These are phyloP conservation scores for Verasper variegatus DNA, from an alignment of 2,113 vertebrate genomes.

Conservation along the genomic window DNA sequence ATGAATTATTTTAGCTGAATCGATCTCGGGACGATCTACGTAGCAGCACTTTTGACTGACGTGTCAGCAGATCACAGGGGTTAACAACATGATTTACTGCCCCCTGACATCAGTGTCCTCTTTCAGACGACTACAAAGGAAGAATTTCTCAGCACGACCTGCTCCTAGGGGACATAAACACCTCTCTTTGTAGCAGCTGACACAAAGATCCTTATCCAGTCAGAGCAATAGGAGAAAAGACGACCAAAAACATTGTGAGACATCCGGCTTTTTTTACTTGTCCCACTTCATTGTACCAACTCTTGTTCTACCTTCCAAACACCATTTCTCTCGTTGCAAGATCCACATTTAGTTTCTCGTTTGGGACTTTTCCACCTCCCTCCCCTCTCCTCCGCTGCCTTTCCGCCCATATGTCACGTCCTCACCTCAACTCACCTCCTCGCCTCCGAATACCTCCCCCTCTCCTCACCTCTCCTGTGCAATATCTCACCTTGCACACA, in stretches of 20 bases:
- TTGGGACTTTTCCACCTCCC: neutral
- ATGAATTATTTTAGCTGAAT: neutral
- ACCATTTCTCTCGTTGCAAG: neutral
- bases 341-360: neutral
- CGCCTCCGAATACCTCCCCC: neutral
- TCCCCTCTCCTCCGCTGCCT: neutral
- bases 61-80: slow-evolving; percentile 20
- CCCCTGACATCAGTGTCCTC: slow-evolving; percentile 39
- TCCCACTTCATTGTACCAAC: neutral
- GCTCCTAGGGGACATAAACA: slow-evolving; percentile 39
- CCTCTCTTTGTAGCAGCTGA: neutral
- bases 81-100: slow-evolving; percentile 55
- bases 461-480: neutral
- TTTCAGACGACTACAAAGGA: slow-evolving; percentile 62
- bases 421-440: slow-evolving; percentile 2
- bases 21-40: slow-evolving; percentile 15
- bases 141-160: slow-evolving; percentile 54
- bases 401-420: neutral
- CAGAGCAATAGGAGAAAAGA: neutral
- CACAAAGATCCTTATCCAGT: slow-evolving; percentile 41
- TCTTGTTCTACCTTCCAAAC: neutral
- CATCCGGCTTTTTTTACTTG: neutral
- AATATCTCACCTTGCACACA: slow-evolving; percentile 91
- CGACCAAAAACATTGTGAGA: neutral
- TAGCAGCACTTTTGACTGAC: slow-evolving; percentile 2